Base-by-base conservation (phyloP, 2,888 invertebrate genomes). In the Hirtodrosophila cameraria region DNA sequence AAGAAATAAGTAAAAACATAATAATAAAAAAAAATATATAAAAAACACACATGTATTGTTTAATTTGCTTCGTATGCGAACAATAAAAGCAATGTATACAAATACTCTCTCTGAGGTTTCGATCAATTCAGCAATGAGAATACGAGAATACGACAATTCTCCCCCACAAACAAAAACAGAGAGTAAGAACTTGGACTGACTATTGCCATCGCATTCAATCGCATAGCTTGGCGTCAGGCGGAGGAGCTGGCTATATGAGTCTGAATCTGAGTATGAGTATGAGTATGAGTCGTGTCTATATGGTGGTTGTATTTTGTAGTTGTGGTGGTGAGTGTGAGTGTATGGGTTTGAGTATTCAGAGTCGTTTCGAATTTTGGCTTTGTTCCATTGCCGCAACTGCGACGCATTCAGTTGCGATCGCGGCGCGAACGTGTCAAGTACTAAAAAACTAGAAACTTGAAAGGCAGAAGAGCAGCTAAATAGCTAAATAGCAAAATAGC, bases 381-480 rank as follows among this genome's bases (percentile, higher is more conserved):
- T 63, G 69, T 82, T 80, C 68, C 67, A 64, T 62, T 62, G 65
- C 63, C 59, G 59, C 62, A 61, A 65, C 70, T 69, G 58, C 59
- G 70, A 52, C 66, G 63, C 73, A 80, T 75, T 89, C 82, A 89
- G 87, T 89, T 77, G 85, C 70, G 89, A 89, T 89, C 89, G 85
- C 83, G 82, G 52, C 74, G 80, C 78, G 79, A 83, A 70, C 76
- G 79, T 78, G 85, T 75, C 50, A 80, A 82, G 86, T 85, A 75
- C 71, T 52, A 49, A 31, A 35, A 49, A 39, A 74, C 70, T 52
- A 49, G 33, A 38, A 49, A 39, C 12, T 43, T 23, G 41, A 20
- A 43, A 50, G 36, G 52, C 48, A 41, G 55, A 49, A 31, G 39
- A 54, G 12, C 12, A 6, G n/a, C n/a, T n/a, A 48, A 30, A 36